Conservation (phyloP, 2,113 vertebrate species). For the Peromyscus leucopus region DNA sequence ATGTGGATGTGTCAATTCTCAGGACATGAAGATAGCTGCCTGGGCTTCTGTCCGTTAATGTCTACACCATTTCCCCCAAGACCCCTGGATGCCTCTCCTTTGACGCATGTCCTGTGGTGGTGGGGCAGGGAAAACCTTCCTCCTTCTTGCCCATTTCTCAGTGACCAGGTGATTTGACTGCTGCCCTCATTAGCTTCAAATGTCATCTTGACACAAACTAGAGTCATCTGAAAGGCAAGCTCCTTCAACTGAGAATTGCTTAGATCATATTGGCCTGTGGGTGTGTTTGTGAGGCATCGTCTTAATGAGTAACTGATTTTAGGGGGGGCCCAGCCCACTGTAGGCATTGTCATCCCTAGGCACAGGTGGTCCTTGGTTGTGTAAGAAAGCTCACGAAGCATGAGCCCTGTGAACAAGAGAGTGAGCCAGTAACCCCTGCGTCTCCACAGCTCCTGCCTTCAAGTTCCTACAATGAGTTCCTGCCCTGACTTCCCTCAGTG, state of each 20-base stretch:
- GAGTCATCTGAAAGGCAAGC: not conserved
- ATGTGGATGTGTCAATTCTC: not conserved
- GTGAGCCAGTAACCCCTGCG: not conserved
- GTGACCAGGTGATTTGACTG: too few relatives aligned
- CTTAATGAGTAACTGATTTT: not conserved
- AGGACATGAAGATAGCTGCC: too few relatives aligned
- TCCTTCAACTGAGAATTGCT: too few relatives aligned
- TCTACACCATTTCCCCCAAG: too few relatives aligned
- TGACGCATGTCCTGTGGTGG: too few relatives aligned
- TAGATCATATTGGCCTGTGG: too few relatives aligned
- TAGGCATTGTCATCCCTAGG: too few relatives aligned
- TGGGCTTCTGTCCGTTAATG: not conserved
- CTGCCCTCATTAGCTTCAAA: not conserved
- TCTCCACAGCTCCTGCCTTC: too few relatives aligned
- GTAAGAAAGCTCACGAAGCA: not conserved
- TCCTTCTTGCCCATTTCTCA: not conserved
- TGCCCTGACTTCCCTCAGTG: not conserved
- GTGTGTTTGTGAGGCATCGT: too few relatives aligned
- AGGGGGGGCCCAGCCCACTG: too few relatives aligned
- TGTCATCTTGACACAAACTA: not conserved
- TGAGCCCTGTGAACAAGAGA: not conserved
- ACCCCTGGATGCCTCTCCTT: not conserved
- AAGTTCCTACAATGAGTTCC: not conserved
- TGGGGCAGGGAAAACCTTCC: fast-evolving
- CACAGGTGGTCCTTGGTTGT: not conserved